A percentile compares a stretch with the other conserved stretches of the same genome.
Conservation (phyloP, 2,797 vertebrate species). For the Aulostomus chinensis region DNA sequence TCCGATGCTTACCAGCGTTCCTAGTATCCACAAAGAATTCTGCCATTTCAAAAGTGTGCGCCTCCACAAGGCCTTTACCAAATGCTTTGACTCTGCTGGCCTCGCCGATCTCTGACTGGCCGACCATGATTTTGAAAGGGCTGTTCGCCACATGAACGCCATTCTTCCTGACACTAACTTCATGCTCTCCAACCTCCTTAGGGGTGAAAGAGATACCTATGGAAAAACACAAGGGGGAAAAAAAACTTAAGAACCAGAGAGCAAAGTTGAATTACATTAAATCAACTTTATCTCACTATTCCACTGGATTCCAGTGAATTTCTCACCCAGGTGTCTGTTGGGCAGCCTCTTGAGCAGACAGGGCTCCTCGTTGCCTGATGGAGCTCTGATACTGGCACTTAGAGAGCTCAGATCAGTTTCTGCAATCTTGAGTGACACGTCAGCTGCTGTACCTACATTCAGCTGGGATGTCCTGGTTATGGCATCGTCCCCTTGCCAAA, state of each 20-base stretch:
- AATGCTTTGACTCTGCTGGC: conserved; percentile 94
- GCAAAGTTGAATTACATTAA: too few relatives aligned
- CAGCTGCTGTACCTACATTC: conserved; percentile 92
- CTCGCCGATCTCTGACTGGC: conserved; percentile 94
- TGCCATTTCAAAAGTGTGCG: conserved; percentile 90
- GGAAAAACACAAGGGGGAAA: background rate
- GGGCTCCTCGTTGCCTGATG: conserved; percentile 94
- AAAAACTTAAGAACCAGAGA: too few relatives aligned
- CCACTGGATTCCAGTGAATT: conserved; percentile 3
- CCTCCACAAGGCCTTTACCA: conserved; percentile 92
- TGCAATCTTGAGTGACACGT: conserved; percentile 94
- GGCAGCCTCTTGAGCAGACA: conserved; percentile 93
- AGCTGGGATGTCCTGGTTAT: conserved; percentile 93
- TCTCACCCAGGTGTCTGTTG: conserved; percentile 93
- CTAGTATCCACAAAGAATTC: conserved; percentile 97
- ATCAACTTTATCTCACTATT: too few relatives aligned
- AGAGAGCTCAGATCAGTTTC: conserved; percentile 93
- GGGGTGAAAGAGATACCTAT: conserved; percentile 98
- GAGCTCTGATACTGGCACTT: conserved; percentile 92
- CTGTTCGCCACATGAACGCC: conserved; percentile 95
- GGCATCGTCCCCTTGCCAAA: conserved; percentile 87
- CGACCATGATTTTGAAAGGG: conserved; percentile 98
- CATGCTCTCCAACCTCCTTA: conserved; percentile 96
- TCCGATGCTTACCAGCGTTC: conserved; percentile 85
- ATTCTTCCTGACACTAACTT: conserved; percentile 93